phyloP scores from a whole-genome alignment of 2,797 vertebrate species.

The Ptychadena robeensis region DNA sequence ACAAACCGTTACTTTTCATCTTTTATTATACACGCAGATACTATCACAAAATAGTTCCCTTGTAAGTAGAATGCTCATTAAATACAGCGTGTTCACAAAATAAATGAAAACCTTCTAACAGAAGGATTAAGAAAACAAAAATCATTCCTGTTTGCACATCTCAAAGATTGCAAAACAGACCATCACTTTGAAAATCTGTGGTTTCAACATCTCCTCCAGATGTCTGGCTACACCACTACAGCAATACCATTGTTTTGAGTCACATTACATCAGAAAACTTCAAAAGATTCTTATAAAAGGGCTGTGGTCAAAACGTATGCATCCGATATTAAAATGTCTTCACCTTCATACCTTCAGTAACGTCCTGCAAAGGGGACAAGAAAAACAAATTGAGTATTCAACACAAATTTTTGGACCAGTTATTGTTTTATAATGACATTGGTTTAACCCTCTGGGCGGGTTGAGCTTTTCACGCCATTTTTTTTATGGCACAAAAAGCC shows the following conservation, averaged over 20 bases:
- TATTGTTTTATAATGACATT: no score
- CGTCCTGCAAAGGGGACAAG: slow-evolving; percentile 16
- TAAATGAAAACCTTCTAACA: slow-evolving; percentile 24
- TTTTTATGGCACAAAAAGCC: no score
- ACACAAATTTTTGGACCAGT: no score
- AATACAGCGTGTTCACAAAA: neutral
- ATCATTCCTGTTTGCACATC: neutral
- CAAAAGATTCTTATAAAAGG: slow-evolving; percentile 27
- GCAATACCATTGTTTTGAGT: slow-evolving; percentile 19
- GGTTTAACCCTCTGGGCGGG: no score
- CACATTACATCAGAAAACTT: slow-evolving; percentile 44
- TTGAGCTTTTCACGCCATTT: no score
- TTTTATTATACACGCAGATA: slow-evolving; percentile 38
- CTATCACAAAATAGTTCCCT: slow-evolving; percentile 37
- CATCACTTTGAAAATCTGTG: neutral
- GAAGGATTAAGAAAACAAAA: neutral
- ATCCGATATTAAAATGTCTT: slow-evolving; percentile 1
- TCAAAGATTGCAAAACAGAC: neutral
- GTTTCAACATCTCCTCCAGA: neutral
- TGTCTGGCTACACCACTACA: slow-evolving; percentile 24
- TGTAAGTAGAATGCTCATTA: slow-evolving; percentile 21
- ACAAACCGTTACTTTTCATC: neutral
- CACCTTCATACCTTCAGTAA: slow-evolving; percentile 30
- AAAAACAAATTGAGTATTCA: neutral
- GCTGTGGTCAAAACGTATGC: neutral